Conservation (phyloP, 2,113 vertebrate genomes). For the Tringa solitaria region DNA sequence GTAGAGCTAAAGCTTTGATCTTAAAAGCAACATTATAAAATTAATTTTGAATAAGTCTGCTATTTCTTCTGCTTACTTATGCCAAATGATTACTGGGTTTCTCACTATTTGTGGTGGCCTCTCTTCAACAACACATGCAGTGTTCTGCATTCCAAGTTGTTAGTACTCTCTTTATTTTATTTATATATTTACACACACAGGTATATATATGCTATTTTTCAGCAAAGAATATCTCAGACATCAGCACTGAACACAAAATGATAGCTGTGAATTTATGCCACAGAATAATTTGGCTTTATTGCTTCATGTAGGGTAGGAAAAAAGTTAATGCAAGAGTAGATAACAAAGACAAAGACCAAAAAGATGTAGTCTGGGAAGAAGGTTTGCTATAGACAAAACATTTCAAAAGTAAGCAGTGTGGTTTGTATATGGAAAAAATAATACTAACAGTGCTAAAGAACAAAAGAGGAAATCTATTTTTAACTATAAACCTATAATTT, state of each 20-base stretch:
- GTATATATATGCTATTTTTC: neutral
- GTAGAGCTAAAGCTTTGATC: neutral
- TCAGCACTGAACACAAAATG: neutral
- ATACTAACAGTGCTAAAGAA: neutral
- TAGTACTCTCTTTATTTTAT: neutral
- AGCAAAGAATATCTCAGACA: neutral
- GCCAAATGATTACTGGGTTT: neutral
- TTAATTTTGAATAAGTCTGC: neutral
- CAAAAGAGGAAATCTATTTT: neutral
- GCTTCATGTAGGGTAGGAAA: neutral
- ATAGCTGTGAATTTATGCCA: neutral
- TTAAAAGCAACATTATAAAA: neutral
- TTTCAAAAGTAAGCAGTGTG: neutral
- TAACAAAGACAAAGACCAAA: neutral
- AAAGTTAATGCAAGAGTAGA: neutral
- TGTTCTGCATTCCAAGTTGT: neutral
- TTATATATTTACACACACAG: rapidly evolving
- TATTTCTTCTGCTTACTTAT: neutral
- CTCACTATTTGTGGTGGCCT: neutral
- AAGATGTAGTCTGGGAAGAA: neutral
- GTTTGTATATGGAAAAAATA: neutral
- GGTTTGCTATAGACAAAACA: neutral
- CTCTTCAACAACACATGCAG: neutral
- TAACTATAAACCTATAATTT: neutral
- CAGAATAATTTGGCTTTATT: neutral